Percentiles rank a stretch among this genome's conserved stretches.
Evolutionary conservation across 2,888 invertebrate species (phyloP).

Genomic region (Hypolimnas misippus): DNA sequence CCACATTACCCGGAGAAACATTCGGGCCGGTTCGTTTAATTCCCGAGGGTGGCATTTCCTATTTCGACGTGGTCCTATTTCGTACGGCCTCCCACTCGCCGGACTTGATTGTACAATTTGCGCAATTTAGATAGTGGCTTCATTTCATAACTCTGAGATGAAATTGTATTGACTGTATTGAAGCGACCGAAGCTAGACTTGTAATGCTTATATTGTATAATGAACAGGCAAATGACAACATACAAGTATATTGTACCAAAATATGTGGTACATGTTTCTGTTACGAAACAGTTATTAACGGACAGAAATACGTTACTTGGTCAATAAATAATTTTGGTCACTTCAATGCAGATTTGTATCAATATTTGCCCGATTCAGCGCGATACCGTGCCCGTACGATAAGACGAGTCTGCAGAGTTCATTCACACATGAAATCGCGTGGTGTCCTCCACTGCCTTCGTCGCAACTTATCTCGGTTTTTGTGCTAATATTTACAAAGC

Average conservation of each 20-base stretch:
- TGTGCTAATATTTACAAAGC: conserved; percentile 37
- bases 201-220: neutral
- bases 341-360: conserved; percentile 20
- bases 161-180: conserved; percentile 8
- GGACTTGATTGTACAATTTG: conserved; percentile 34
- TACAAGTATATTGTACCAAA: neutral
- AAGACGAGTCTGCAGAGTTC: conserved; percentile 58
- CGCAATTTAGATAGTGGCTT: conserved; percentile 29
- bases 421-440: conserved; percentile 53
- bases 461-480: conserved; percentile 40
- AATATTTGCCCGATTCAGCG: conserved; percentile 28
- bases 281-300: neutral
- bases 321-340: conserved; percentile 10
- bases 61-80: conserved; percentile 45
- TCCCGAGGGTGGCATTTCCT: conserved; percentile 57
- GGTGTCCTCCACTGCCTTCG: conserved; percentile 36
- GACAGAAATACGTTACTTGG: neutral
- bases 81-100: conserved; percentile 38
- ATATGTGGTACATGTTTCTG: neutral
- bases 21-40: conserved; percentile 54
- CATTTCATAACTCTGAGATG: conserved; percentile 26
- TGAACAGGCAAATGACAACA: neutral
- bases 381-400: conserved; percentile 55
- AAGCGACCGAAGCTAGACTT: neutral
- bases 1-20: conserved; percentile 54